Percentiles rank a stretch among this genome's conserved stretches.
Conservation (phyloP, 2,797 vertebrate genomes). For the Varecia variegata region DNA sequence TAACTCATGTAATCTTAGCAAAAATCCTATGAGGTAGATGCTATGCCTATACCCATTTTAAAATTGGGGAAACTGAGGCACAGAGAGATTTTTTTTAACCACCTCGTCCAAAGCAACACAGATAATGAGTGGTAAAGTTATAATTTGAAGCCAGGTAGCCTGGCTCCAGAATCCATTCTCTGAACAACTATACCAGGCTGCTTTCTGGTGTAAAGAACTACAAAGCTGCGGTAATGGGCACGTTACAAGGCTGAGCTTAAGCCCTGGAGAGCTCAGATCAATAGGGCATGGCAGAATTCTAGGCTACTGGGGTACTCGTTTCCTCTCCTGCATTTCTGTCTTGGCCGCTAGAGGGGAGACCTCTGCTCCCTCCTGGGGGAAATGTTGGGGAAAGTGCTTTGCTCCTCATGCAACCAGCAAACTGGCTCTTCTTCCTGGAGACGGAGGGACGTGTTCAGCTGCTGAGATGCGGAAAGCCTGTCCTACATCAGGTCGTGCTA, state of each 20-base stretch:
- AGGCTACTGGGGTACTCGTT: rapidly evolving
- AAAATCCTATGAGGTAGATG: not conserved
- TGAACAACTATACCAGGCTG: not conserved
- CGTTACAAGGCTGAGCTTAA: not conserved
- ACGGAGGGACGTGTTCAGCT: not conserved
- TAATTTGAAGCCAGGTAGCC: not conserved
- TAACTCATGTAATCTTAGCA: not conserved
- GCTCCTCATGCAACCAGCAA: not conserved
- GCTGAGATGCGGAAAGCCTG: not conserved
- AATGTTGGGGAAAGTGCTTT: not conserved
- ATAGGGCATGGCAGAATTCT: not conserved
- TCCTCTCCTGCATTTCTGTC: not conserved
- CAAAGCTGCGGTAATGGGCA: not conserved
- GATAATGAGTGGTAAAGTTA: not conserved
- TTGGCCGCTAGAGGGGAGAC: not conserved
- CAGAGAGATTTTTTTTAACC: not conserved
- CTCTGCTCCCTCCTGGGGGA: not conserved
- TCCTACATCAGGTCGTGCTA: not conserved
- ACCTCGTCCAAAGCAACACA: not conserved
- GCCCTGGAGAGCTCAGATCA: not conserved
- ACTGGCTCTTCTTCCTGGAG: not conserved
- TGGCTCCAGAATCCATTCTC: not conserved
- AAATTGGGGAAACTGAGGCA: not conserved
- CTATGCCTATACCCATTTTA: not conserved
- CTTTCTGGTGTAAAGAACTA: not conserved